Conservation (phyloP, 64 coral and sea anemone genomes). For the Stylophora pistillata region DNA sequence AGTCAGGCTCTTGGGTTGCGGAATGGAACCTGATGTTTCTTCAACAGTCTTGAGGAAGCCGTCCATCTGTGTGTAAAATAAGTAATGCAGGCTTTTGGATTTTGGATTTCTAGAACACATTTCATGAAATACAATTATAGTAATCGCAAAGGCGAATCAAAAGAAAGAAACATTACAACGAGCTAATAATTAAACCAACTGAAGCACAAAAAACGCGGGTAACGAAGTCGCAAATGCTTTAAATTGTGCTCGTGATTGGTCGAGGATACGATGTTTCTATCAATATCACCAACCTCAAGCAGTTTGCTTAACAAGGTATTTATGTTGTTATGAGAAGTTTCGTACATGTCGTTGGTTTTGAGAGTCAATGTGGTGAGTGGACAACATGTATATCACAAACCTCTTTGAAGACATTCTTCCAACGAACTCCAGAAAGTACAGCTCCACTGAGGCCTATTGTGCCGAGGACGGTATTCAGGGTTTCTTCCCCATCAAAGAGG, state of each 20-base stretch:
- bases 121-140: no score
- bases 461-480: background rate
- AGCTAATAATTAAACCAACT: no score
- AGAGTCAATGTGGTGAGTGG: background rate
- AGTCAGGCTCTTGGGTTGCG: slow-evolving; percentile 58
- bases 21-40: slow-evolving; percentile 32
- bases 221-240: no score
- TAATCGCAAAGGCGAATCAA: no score
- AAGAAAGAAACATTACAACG: no score
- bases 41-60: slow-evolving; percentile 57
- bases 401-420: slow-evolving; percentile 39
- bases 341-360: no score
- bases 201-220: no score
- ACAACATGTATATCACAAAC: background rate
- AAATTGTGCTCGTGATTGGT: no score
- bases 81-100: background rate
- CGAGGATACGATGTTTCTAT: no score
- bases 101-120: background rate
- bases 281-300: no score
- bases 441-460: background rate
- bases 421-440: slow-evolving; percentile 3
- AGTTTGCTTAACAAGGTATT: no score
- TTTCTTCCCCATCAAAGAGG: background rate
- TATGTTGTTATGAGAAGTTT: no score
- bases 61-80: slow-evolving; percentile 45